Evolutionary conservation across 2,797 vertebrate species (phyloP).

Genomic region (Nyctalus aviator): DNA sequence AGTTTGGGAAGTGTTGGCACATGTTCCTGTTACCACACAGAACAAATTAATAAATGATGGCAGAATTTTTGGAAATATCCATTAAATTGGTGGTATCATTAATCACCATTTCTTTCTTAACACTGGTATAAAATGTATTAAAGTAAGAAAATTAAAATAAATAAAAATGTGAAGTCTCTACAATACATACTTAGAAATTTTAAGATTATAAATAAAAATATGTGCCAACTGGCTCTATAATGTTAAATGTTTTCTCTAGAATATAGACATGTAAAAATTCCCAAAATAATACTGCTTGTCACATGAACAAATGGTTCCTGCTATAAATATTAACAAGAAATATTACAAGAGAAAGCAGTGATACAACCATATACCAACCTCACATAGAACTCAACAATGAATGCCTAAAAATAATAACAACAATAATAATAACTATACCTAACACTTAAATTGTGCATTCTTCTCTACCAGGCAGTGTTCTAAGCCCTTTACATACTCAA

Average conservation of each 20-base stretch:
- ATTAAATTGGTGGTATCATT: background rate
- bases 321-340: slow-evolving; percentile 71
- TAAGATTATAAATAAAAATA: slow-evolving; percentile 66
- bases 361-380: background rate
- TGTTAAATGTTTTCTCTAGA: slow-evolving; percentile 66
- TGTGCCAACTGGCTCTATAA: slow-evolving; percentile 51
- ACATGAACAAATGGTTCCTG: slow-evolving; percentile 63
- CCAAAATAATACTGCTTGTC: slow-evolving; percentile 67
- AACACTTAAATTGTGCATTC: background rate
- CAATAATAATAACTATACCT: background rate
- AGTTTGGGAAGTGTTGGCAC: background rate
- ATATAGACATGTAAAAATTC: slow-evolving; percentile 55
- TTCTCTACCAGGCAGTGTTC: background rate
- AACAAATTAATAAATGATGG: background rate
- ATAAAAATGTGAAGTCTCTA: slow-evolving; percentile 44
- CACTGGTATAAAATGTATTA: background rate
- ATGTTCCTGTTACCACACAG: background rate
- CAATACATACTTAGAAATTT: background rate
- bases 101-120: background rate
- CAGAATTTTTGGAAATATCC: background rate
- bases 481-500: background rate
- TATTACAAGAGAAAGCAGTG: slow-evolving; percentile 56
- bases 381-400: background rate
- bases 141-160: slow-evolving; percentile 31
- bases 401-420: background rate